Percentiles rank a stretch among this genome's conserved stretches.
phyloP scores from a whole-genome alignment of 2,113 vertebrate genomes.

The Circaetus cinerascens region DNA sequence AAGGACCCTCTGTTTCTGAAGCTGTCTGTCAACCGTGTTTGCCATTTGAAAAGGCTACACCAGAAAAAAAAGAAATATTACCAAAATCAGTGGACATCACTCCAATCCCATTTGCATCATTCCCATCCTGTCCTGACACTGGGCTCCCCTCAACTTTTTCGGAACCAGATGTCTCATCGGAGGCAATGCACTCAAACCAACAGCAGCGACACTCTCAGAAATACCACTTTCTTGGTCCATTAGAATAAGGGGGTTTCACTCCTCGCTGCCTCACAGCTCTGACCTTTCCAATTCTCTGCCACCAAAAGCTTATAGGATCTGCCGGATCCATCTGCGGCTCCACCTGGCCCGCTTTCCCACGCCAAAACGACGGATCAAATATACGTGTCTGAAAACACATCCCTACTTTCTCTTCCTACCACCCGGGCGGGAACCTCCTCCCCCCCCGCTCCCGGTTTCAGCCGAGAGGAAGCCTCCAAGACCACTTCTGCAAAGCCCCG shows the following conservation, averaged over 20 bases:
- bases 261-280: background rate
- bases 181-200: background rate
- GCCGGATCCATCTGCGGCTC: conserved; percentile 52
- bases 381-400: conserved; percentile 62
- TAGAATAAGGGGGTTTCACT: background rate
- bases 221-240: background rate
- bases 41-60: background rate
- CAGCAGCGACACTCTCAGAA: background rate
- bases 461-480: background rate
- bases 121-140: rapidly evolving
- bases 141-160: background rate
- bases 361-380: conserved; percentile 63
- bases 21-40: background rate
- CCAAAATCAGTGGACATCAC: background rate
- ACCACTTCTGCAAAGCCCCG: background rate
- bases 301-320: conserved; percentile 66
- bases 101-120: background rate
- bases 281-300: conserved; percentile 59
- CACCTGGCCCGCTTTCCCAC: conserved; percentile 54
- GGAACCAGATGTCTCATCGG: rapidly evolving
- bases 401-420: background rate
- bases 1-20: background rate
- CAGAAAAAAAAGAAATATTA: background rate
- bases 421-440: background rate
- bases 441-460: background rate